Evolutionary conservation across 2,888 invertebrate genomes (phyloP), one percentile per base, ranked within the genome.

Genomic region (Agrenia bidenticulata): DNA sequence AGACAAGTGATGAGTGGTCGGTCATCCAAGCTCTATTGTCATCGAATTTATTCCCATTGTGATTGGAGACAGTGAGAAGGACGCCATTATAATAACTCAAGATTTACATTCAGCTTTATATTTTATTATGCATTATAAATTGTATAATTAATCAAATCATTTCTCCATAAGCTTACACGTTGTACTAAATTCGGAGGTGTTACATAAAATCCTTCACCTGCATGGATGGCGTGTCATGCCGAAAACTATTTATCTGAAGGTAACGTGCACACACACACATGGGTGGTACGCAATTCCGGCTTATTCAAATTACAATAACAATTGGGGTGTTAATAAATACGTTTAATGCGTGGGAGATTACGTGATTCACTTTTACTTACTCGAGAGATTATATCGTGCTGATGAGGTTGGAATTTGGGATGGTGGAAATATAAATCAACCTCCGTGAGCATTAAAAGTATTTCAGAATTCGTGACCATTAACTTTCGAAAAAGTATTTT

Each of bases 221-320:
- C 39, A 57, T 32, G 32, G 5, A 32, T 41, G 56, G 41, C 56
- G 56, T 57, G 32, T 57, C 56, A 37, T 21, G 26, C 27, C 27
- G 26, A 27, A 45, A 24, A 17, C 54, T 26, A 24, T 11, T 32
- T 32, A 11, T 32, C 11, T 32, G 5, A 32, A 32, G 32, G 4
- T 4, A 32, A 32, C 11, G 4, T 32, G 15, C 45, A 45, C 45
- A 45, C 45, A 45, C n/a, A 5, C 45, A 45, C 15, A 15, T 58
- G 58, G 58, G 58, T 58, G 58, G 58, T 58, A 58, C 58, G 58
- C 41, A 49, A 41, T 58, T 58, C 58, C 49, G 37, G 26, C 58
- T 58, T 58, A 58, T 58, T 42, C 42, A 58, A 58, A 49, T 49
- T 42, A 58, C 24, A 58, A 58, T 58, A 58, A 58, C 58, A 49